Conservation (phyloP, 2,797 vertebrate species). For the Xiphorhynchus erythropygius region DNA sequence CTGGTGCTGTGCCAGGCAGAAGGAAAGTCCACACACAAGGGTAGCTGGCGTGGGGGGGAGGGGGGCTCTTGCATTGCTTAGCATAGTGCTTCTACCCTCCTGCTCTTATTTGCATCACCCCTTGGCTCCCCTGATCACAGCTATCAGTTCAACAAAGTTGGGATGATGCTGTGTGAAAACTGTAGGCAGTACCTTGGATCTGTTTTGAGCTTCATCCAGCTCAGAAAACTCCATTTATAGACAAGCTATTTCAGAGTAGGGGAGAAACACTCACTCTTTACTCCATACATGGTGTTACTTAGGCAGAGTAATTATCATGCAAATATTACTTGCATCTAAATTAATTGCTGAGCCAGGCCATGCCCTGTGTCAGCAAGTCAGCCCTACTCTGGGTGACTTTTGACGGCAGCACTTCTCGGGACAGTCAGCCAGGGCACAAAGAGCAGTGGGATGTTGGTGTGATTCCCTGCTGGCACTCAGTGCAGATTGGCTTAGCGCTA, state of each 20-base stretch:
- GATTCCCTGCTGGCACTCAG: background rate
- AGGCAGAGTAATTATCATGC: background rate
- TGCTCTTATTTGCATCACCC: rapidly evolving
- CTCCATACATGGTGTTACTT: background rate
- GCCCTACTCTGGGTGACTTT: background rate
- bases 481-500: background rate
- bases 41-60: rapidly evolving
- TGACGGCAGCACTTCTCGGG: background rate
- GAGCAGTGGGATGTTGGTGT: background rate
- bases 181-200: background rate
- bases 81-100: background rate
- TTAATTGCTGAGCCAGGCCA: background rate
- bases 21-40: background rate
- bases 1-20: background rate
- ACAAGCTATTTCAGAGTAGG: background rate
- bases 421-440: background rate
- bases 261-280: background rate
- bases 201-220: background rate
- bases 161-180: background rate
- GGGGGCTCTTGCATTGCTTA: background rate
- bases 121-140: background rate
- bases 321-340: background rate
- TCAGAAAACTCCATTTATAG: background rate
- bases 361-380: background rate
- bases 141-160: background rate